Percentiles rank a stretch among this genome's conserved stretches.
Conservation (phyloP, 1,140 invertebrate genomes). For the Saccostrea echinata region DNA sequence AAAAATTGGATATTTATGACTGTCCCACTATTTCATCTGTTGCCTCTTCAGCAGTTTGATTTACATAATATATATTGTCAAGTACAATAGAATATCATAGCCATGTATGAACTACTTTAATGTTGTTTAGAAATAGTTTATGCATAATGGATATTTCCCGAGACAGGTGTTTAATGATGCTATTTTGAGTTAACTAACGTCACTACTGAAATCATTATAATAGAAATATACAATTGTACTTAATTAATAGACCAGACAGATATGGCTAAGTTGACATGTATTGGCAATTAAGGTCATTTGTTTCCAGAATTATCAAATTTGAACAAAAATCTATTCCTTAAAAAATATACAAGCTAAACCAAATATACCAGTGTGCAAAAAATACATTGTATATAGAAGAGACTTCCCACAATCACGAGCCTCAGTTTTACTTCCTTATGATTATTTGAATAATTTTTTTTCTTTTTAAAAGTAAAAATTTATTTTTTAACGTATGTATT, state of each 20-base stretch:
- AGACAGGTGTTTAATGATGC: not conserved
- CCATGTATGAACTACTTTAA: not conserved
- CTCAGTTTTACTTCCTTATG: not conserved
- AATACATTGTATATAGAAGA: not conserved
- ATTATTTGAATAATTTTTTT: not conserved
- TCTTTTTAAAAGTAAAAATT: not conserved
- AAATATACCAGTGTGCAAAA: too few species aligned
- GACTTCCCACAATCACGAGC: not conserved
- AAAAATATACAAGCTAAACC: too few species aligned
- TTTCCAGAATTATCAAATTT: too few species aligned
- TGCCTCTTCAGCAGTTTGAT: not conserved
- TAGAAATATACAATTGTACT: too few species aligned
- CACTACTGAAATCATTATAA: not conserved
- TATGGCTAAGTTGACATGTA: too few species aligned
- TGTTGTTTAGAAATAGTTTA: not conserved
- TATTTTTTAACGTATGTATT: not conserved
- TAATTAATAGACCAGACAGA: too few species aligned
- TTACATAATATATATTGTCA: not conserved
- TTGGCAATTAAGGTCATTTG: too few species aligned
- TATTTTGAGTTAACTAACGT: too few species aligned
- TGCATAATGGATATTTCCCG: not conserved
- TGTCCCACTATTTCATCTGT: not conserved
- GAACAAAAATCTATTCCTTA: too few species aligned
- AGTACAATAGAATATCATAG: not conserved
- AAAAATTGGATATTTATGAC: conserved; percentile 13